Evolutionary conservation across 2,113 vertebrate genomes (phyloP), one percentile per base, ranked within the genome.

Genomic region (Centrocercus urophasianus): DNA sequence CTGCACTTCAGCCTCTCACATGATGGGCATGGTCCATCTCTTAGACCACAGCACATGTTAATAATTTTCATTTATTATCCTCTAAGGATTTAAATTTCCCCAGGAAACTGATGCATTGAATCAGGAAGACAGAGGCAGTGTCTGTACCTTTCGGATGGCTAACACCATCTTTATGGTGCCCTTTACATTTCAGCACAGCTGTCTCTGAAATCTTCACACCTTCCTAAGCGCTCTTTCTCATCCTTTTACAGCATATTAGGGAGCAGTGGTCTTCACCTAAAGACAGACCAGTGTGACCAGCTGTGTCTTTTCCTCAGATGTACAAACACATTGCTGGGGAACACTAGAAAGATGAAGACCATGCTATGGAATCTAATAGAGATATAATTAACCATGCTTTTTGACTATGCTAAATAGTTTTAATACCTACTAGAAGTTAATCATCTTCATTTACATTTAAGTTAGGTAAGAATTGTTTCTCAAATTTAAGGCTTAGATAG

Each of bases 401-500:
- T 82, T 57, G 81, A 69, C 40, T 48, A 56, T 75, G 28, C 64
- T 88, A 67, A 93, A 56, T 24, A 54, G 12, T 76, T 28, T 61
- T 67, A 74, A 43, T 77, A 69, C 25, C 38, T 70, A 14, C 16
- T 86, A 38, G 32, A 25, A 36, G 14, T 45, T 83, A 32, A 42
- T 81, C 27, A 6, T 50, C 78, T 66, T 54, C 1, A 56, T 92
- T 90, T 78, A 54, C 42, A 56, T 85, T 66, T 82, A 59, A 75
- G 79, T 72, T 69, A 63, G 34, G 24, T 57, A 30, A 13, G 12
- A 63, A 25, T 63, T 89, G 50, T 2, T 54, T 87, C 30, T 76
- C 24, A 76, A 69, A 57, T 64, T 43, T n/a, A 7, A 3, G 7
- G 27, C 36, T 61, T 20, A 36, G 69, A 20, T 75, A 25, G 14